Evolutionary conservation across 2,113 vertebrate genomes (phyloP).

Genomic region (Galeopterus variegatus): DNA sequence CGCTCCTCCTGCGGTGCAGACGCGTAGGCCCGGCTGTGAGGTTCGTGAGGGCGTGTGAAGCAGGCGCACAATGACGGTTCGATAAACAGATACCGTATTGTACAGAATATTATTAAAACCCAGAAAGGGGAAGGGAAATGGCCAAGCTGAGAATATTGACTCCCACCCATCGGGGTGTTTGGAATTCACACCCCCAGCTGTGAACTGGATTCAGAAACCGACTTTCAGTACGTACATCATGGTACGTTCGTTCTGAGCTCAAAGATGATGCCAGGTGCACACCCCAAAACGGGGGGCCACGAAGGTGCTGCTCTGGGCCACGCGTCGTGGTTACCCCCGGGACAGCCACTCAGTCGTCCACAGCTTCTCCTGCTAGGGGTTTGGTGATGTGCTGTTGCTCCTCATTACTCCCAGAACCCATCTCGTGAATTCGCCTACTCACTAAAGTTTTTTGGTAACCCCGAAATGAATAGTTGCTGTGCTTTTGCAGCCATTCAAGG

Average conservation of each 20-base stretch:
- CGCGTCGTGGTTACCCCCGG: too few species aligned
- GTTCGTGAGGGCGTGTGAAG: background rate
- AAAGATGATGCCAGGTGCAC: background rate
- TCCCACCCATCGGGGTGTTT: background rate
- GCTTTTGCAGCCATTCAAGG: background rate
- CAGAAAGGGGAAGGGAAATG: background rate
- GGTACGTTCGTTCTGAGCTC: background rate
- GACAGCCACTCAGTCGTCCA: background rate
- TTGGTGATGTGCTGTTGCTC: too few species aligned
- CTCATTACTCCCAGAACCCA: background rate
- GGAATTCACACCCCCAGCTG: background rate
- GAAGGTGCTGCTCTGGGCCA: too few species aligned
- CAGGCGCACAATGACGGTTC: too few species aligned
- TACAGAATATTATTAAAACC: background rate
- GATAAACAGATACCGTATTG: background rate
- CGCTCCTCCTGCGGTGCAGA: background rate
- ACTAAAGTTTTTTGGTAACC: background rate
- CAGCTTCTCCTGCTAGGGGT: background rate
- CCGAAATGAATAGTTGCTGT: background rate
- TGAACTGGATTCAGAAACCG: background rate
- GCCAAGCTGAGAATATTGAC: background rate
- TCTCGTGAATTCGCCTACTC: background rate
- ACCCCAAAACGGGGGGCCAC: too few species aligned
- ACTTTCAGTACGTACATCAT: background rate
- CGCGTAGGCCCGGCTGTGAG: background rate